phyloP scores from a whole-genome alignment of 2,113 vertebrate species.

The Charina bottae region DNA sequence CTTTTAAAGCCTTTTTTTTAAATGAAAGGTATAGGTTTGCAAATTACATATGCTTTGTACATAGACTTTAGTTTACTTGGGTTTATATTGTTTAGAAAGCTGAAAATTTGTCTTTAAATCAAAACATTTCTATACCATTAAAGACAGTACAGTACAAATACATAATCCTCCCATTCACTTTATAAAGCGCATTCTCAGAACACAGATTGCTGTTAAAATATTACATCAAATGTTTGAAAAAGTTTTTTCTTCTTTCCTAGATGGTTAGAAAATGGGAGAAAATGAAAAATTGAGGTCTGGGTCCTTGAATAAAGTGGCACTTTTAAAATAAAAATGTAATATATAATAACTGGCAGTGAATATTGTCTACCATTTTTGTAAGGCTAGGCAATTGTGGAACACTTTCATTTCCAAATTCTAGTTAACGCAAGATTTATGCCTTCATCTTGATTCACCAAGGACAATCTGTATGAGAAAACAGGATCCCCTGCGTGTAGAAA shows the following conservation, averaged over 20 bases:
- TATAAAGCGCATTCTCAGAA: slow-evolving; percentile 43
- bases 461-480: not conserved
- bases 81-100: not conserved
- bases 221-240: slow-evolving; percentile 26
- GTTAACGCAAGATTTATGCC: slow-evolving; percentile 1
- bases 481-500: not conserved
- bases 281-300: not conserved
- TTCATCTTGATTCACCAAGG: not conserved
- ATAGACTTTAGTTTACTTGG: slow-evolving; percentile 27
- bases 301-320: not conserved
- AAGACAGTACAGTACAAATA: not conserved
- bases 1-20: slow-evolving; percentile 3
- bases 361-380: not conserved
- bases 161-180: slow-evolving; percentile 10
- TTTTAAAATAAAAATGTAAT: not conserved
- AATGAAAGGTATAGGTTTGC: slow-evolving; percentile 13
- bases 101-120: not conserved
- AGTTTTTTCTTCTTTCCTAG: not conserved
- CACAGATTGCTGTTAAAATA: slow-evolving; percentile 18
- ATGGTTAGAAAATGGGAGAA: not conserved
- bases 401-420: not conserved
- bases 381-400: not conserved
- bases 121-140: not conserved
- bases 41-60: slow-evolving; percentile 53
- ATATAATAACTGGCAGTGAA: not conserved